Evolutionary conservation across 2,888 invertebrate genomes (phyloP).

Genomic region (Xestia xanthographa): DNA sequence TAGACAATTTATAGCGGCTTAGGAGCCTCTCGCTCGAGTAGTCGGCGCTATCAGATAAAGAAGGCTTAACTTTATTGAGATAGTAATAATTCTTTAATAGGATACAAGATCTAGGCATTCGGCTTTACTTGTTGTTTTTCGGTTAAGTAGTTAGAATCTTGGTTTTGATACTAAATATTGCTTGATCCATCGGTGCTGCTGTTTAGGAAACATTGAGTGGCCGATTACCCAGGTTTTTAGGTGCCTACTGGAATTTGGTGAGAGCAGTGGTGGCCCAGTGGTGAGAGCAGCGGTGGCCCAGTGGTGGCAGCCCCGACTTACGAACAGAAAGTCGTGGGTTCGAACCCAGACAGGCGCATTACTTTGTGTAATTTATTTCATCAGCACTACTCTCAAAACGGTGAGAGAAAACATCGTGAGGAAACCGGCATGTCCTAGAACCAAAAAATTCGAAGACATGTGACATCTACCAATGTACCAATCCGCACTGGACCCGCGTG

Average conservation of each 20-base stretch:
- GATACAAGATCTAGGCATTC: slow-evolving; percentile 30
- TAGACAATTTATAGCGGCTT: slow-evolving; percentile 57
- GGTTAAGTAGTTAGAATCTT: background rate
- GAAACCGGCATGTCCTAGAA: too few species aligned
- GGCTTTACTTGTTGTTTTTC: slow-evolving; percentile 34
- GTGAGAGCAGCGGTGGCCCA: too few species aligned
- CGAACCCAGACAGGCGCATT: too few species aligned
- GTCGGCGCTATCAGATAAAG: slow-evolving; percentile 68
- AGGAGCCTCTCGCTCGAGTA: slow-evolving; percentile 62
- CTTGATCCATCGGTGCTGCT: background rate
- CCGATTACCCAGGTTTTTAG: background rate
- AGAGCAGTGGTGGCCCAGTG: too few species aligned
- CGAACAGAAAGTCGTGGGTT: too few species aligned
- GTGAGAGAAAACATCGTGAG: too few species aligned
- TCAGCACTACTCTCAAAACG: too few species aligned
- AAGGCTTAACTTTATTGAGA: slow-evolving; percentile 66
- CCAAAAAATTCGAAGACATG: too few species aligned
- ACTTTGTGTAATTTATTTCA: too few species aligned
- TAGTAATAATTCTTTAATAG: slow-evolving; percentile 65
- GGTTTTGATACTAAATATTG: background rate
- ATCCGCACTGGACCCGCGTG: too few species aligned
- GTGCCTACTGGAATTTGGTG: background rate
- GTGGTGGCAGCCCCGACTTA: too few species aligned
- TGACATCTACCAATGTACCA: too few species aligned
- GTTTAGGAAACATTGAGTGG: background rate